Evolutionary conservation across 2,797 vertebrate genomes (phyloP), one percentile per base, ranked within the genome.

Genomic region (Acanthis flammea): DNA sequence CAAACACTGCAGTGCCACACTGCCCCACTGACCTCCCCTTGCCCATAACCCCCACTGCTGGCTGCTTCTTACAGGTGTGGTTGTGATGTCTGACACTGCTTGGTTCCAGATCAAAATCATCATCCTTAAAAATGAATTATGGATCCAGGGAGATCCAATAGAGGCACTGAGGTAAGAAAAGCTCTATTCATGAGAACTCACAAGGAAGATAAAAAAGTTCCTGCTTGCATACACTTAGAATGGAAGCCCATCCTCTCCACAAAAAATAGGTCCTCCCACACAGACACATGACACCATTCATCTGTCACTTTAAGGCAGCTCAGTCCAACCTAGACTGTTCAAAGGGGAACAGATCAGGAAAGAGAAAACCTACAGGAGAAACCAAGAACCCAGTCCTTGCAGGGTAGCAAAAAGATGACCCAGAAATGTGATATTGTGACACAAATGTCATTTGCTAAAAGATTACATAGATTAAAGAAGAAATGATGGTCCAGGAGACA

Each of bases 21-120:
- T 45, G 50, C 24, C 17, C 58, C 12, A 2, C 1, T 9, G 35
- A 18, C 12, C 17, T 25, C 7, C 35, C 42, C 39, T 51, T 23
- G 15, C 17, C 47, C 48, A 3, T 5, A n/a, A 39, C 30, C 19
- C 24, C 39, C 14, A 1, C 24, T 25, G n/a, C 54, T 7, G 0
- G 2, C 10, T 25, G 28, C 39, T 74, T 7, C 57, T 50, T 16
- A 57, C 57, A 33, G 1, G 0, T 5, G 19, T 1, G 17, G 19
- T 10, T 48, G 23, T 14, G 57, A 8, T n/a, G 30, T 35, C 23
- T 13, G 53, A 19, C 17, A 12, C 17, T 0, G 14, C 3, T 24
- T 71, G 41, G 12, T 30, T 48, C 50, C 50, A 88, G 18, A 61
- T 51, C 25, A 92, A 72, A 91, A 60, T 62, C 14, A 53, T 4